phyloP scores from a whole-genome alignment of 1,140 invertebrate species.

The Gryllus bimaculatus region DNA sequence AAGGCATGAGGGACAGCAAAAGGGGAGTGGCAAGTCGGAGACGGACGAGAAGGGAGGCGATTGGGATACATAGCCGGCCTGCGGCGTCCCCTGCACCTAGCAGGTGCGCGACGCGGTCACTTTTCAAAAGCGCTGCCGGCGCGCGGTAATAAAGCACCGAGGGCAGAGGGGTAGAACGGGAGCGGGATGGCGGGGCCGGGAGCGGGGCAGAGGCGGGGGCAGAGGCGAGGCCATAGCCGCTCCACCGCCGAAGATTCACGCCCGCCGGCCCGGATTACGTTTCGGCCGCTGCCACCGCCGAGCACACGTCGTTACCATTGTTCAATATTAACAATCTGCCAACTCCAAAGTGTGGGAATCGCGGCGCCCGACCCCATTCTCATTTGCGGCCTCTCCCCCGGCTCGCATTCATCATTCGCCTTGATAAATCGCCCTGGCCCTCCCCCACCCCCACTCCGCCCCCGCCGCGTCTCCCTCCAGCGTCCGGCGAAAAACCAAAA shows the following conservation, averaged over 20 bases:
- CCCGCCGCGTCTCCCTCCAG: too few species aligned
- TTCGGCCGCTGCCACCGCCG: background rate
- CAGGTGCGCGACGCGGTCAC: too few species aligned
- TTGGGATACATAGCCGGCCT: too few species aligned
- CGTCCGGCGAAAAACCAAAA: too few species aligned
- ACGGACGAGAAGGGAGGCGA: too few species aligned
- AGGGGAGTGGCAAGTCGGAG: too few species aligned
- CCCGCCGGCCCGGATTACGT: background rate
- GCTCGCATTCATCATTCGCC: background rate
- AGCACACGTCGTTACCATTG: conserved; percentile 3
- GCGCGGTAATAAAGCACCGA: too few species aligned
- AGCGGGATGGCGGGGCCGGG: background rate
- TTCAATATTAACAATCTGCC: conserved; percentile 5
- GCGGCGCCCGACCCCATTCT: conserved; percentile 1
- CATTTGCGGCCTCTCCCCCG: background rate
- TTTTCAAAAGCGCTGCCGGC: too few species aligned
- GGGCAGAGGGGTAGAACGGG: background rate
- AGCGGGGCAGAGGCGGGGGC: background rate
- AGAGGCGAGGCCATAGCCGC: too few species aligned
- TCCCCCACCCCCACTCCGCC: background rate
- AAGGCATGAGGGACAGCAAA: too few species aligned
- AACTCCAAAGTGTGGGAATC: background rate
- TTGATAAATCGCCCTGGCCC: background rate
- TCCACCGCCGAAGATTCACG: background rate
- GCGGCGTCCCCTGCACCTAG: too few species aligned